Base-by-base conservation (phyloP, 2,888 invertebrate species). In the Trilocha varians region DNA sequence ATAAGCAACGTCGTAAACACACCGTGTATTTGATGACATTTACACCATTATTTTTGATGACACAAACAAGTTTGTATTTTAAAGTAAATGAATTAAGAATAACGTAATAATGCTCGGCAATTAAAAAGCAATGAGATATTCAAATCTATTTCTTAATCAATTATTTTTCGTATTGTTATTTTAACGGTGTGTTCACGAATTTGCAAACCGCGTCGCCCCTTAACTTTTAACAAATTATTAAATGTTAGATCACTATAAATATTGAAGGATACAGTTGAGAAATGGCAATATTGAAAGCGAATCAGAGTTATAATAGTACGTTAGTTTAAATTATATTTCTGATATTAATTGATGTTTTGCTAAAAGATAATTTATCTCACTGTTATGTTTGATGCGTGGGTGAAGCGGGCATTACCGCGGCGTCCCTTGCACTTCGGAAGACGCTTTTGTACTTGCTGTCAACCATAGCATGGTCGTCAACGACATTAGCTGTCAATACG, bases 311-410 rank as follows among this genome's bases (percentile, higher is more conserved):
- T 80, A 78, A 78, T 79, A 80, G 80, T 83, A 69, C 71, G 79
- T 78, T 82, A 80, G 80, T 76, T 82, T 82, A 82, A 82, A 82
- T 83, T 78, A 80, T 82, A 82, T 82, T 78, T 78, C 82, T 76
- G 82, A 80, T 79, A 80, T 80, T 82, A 78, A 78, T 80, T 79
- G 73, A 83, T 80, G 83, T 84, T 83, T 80, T 79, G 78, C 82
- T 80, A 73, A 78, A 77, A 80, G 77, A 82, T 78, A 66, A 79
- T 79, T 82, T 79, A 79, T 83, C 74, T 67, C 70, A 70, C 66
- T 71, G 80, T 80, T 75, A 76, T 67, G 76, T 77, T 71, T 71
- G 69, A 62, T 58, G 69, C 62, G 71, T 56, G 65, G 59, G 52
- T 54, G 60, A 55, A 50, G 51, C 49, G 57, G 45, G 44, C 53